Evolutionary conservation across 2,888 invertebrate genomes (phyloP), one percentile per base, ranked within the genome.

Genomic region (Octonoba sinensis): DNA sequence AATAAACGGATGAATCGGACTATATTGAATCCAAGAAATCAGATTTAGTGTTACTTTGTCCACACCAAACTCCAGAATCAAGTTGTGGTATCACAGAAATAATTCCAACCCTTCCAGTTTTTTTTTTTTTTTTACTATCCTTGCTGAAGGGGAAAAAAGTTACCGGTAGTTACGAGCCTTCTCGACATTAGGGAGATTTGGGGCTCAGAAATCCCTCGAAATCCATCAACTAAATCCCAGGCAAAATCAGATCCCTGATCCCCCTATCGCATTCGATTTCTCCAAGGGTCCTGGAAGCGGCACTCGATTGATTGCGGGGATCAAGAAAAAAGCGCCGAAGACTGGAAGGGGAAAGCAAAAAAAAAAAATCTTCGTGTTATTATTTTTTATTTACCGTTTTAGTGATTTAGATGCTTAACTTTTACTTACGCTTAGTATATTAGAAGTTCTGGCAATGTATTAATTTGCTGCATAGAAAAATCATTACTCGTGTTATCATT

Each of bases 231-330:
- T 71, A 70, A 78, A 78, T 78, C 77, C 77, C 20, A 49, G 16
- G 70, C 56, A 77, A 77, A 77, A 70, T 70, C n/a, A n/a, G 62
- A 71, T 46, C 36, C 70, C 49, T 71, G 70, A 73, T 67, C 79
- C 67, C 27, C 72, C 79, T 60, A 79, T 79, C 73, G 79, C 60
- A 20, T 79, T 72, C 79, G 72, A 79, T 79, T 79, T 79, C 79
- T 67, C 70, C 76, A 49, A 49, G 59, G 57, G 51, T n/a, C 64
- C 36, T 47, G 18, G 57, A 60, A 51, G 56, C 59, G 27, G 59
- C 57, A 36, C 24, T 49, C 64, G 78, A 78, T 78, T 78, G 78
- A 78, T 78, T 78, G 70, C 70, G 20, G 20, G 78, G 78, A 65
- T 20, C 54, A n/a, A 51, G 24, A 22, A 18, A 51, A 18, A 36